Percentiles rank a stretch among this genome's conserved stretches.
These are phyloP conservation scores for Candoia aspera DNA, from an alignment of 2,113 vertebrate species.

Conservation along the genomic window DNA sequence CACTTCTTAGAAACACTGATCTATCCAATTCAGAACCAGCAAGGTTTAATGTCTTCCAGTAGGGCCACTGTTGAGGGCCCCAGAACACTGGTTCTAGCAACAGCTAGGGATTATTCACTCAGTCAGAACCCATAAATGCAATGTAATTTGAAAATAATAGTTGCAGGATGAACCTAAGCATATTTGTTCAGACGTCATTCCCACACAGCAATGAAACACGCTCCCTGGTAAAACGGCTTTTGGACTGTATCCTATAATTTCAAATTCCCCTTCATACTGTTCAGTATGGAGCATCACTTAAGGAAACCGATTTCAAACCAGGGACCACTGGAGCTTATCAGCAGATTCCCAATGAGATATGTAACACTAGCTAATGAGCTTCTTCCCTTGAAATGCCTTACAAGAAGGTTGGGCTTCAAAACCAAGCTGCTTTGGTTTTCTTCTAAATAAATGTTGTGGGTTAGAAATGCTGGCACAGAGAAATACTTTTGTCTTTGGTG, in stretches of 20 bases:
- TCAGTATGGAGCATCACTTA: neutral
- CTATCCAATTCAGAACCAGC: too few species aligned
- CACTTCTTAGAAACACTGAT: too few species aligned
- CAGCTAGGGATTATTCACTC: too few species aligned
- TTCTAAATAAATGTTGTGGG: neutral
- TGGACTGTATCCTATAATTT: neutral
- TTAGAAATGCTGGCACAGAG: neutral
- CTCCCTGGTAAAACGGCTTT: neutral
- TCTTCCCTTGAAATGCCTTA: neutral
- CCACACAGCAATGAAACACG: neutral
- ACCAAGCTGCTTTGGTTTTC: neutral
- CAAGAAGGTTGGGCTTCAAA: neutral
- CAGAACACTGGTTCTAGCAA: neutral
- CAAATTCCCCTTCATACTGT: neutral
- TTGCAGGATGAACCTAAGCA: neutral
- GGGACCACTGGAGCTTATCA: neutral
- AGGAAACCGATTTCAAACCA: too few species aligned
- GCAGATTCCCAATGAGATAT: neutral
- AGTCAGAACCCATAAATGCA: neutral
- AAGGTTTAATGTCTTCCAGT: neutral
- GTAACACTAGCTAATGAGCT: neutral
- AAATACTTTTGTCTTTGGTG: neutral
- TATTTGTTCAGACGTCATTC: neutral
- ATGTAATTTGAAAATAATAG: neutral
- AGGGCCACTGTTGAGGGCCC: neutral